Evolutionary conservation across 2,113 vertebrate species (phyloP).

Genomic region (Aythya baeri): DNA sequence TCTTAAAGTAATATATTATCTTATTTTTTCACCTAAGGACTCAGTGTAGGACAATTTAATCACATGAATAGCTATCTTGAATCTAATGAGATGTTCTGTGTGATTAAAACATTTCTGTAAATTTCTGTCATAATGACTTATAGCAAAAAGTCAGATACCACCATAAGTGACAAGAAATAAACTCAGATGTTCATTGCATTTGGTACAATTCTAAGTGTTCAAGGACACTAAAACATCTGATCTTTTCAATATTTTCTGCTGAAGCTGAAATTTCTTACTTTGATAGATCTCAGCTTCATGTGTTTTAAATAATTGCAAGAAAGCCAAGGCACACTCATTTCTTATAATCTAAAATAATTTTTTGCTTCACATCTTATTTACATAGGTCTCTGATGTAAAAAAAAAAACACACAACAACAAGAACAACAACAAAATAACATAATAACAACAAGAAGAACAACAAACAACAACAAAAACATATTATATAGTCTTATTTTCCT

Average conservation of each 20-base stretch:
- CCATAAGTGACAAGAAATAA: not conserved
- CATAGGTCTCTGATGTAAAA: not conserved
- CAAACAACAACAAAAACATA: too few species aligned
- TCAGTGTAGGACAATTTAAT: not conserved
- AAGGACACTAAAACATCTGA: not conserved
- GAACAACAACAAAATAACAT: too few species aligned
- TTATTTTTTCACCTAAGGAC: not conserved
- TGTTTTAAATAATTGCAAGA: not conserved
- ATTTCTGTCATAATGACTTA: not conserved
- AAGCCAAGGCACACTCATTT: not conserved
- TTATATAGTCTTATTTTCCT: not conserved
- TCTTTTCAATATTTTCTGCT: not conserved
- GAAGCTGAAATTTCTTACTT: not conserved
- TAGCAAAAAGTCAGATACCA: not conserved
- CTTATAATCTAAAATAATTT: not conserved
- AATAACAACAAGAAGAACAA: too few species aligned
- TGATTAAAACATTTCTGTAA: not conserved
- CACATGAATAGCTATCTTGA: not conserved
- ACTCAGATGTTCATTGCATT: accelerated
- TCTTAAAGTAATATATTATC: not conserved
- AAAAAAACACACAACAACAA: not conserved
- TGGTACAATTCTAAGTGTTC: not conserved
- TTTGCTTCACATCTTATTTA: not conserved
- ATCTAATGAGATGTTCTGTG: not conserved
- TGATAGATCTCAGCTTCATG: not conserved